Evolutionary conservation across 23 tunicate species (phyloP), one percentile per base, ranked within the genome.

Genomic region (Clavelina lepadiformis): DNA sequence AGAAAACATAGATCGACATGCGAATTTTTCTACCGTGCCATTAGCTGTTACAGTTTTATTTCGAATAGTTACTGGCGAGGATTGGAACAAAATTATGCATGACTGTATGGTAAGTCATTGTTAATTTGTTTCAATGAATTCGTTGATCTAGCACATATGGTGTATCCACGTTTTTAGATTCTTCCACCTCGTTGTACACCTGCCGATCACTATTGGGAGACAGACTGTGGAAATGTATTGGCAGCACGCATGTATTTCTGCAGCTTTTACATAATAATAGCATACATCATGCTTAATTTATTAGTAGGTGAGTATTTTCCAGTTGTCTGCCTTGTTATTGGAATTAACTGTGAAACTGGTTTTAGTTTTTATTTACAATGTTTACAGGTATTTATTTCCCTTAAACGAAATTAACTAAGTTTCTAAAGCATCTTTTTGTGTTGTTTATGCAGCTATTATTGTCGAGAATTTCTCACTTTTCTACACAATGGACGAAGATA

Each of bases 61-160:
- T 50, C 83, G 99, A 22, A 94, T 94, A 29, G 99, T 94, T 2
- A 94, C 99, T 33, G 99, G 99, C 15, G 99, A 94, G 71, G 99
- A 94, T 61, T 94, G 99, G 99, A 94, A 94, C 83, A 80, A 81
- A 34, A 94, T 94, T 22, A 94, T 94, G 99, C 99, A 94, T 71
- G 99, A 94, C 34, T 94, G 99, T 53, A 94, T 86, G 95, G 91
- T 86, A 46, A 3, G 69, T n/a, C n/a, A n/a, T n/a, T n/a, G n/a
- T n/a, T n/a, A n/a, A n/a, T n/a, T n/a, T n/a, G n/a, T n/a, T n/a
- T n/a, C n/a, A n/a, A n/a, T n/a, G n/a, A n/a, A n/a, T n/a, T n/a
- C n/a, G n/a, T n/a, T n/a, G n/a, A n/a, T 41, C 15, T 41, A 41
- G 13, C 49, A 41, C 49, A n/a, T 26, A 3, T 57, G 3, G 27